Evolutionary conservation across 1,140 invertebrate genomes (phyloP), one percentile per base, ranked within the genome.

Genomic region (Subanguina moxae): DNA sequence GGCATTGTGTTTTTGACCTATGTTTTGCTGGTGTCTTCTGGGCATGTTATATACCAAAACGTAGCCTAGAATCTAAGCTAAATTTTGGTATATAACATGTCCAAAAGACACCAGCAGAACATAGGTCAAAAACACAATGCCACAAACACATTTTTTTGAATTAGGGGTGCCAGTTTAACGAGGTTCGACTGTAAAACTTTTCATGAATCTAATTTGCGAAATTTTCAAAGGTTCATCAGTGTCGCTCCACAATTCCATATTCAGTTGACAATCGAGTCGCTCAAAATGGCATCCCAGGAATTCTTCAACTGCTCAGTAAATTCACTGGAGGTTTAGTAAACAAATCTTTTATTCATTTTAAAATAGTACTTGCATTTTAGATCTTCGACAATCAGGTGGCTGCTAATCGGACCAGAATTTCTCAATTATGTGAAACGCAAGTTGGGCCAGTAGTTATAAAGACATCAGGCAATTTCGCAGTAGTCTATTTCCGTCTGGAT

Each of bases 181-280:
- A n/a, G n/a, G n/a, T n/a, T n/a, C n/a, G n/a, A n/a, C n/a, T n/a
- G n/a, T n/a, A n/a, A n/a, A n/a, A n/a, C n/a, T n/a, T n/a, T n/a
- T n/a, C n/a, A n/a, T n/a, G n/a, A n/a, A n/a, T n/a, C n/a, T 45
- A 45, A 45, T 45, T 45, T 11, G 43, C 11, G 11, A 45, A 45
- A 45, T 45, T 45, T 38, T 21, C 28, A n/a, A 28, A 68, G 68
- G 68, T 71, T 43, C 30, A 5, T 71, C 0, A 62, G 42, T 43
- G 71, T 71, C 27, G 71, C 69, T 19, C 19, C 58, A 21, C 69
- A 74, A 57, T 71, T 45, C 30, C 69, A 71, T 28, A 64, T 71
- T 28, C 38, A 70, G 19, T 25, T 71, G 15, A 71, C 23, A 32
- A 23, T 71, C 8, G 57, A 71, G 30, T 70, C 56, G 38, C 25